Percentiles rank a stretch among this genome's conserved stretches.
phyloP scores from a whole-genome alignment of 1,140 invertebrate species.

The Atopsyche davidsoni region DNA sequence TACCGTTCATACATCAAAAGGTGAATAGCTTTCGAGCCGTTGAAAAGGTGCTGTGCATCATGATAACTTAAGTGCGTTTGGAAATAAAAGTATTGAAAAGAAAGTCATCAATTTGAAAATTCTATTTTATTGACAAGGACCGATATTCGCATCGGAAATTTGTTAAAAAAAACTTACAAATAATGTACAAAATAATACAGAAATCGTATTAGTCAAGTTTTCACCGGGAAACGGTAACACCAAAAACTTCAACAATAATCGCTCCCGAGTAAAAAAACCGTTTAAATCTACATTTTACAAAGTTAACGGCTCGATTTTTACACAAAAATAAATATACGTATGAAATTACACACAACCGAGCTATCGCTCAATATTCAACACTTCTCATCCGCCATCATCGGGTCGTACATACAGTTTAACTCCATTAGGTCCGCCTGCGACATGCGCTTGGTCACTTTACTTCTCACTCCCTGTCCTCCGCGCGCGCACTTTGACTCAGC shows the following conservation, averaged over 20 bases:
- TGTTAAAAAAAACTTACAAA: conserved; percentile 47
- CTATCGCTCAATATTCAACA: conserved; percentile 35
- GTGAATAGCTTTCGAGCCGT: too few species aligned
- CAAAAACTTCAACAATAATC: conserved; percentile 9
- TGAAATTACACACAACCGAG: conserved; percentile 30
- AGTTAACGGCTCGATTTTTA: conserved; percentile 31
- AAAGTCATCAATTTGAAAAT: conserved; percentile 26
- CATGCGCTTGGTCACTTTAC: conserved; percentile 35
- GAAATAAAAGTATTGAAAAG: too few species aligned
- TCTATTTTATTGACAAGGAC: conserved; percentile 38
- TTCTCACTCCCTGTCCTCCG: conserved; percentile 22
- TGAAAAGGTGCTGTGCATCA: too few species aligned
- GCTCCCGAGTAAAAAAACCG: background rate
- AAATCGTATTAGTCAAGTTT: conserved; percentile 21
- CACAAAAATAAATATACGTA: conserved; percentile 49
- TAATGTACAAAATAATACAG: conserved; percentile 51
- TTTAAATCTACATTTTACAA: conserved; percentile 22
- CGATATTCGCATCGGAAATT: conserved; percentile 33
- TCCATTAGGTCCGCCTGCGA: conserved; percentile 36
- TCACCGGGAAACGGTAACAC: conserved; percentile 8
- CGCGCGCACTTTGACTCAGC: conserved; percentile 22
- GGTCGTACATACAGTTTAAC: conserved; percentile 42
- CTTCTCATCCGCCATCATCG: conserved; percentile 45
- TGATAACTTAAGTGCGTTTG: too few species aligned
- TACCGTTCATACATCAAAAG: too few species aligned